Evolutionary conservation across 2,888 invertebrate species (phyloP).

Genomic region (Agrotis exclamationis): DNA sequence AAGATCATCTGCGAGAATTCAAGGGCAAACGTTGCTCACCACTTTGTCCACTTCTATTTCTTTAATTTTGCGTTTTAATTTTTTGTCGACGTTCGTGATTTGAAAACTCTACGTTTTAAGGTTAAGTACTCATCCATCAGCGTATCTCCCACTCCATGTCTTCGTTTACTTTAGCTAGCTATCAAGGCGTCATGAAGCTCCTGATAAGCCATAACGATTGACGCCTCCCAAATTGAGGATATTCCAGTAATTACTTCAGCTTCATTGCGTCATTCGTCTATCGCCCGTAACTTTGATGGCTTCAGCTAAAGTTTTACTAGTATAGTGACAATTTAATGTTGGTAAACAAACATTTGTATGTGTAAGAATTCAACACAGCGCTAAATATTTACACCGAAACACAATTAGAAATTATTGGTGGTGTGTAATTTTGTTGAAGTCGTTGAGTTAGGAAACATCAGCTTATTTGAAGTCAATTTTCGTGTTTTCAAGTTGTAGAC

Average conservation of each 20-base stretch:
- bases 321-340: slow-evolving; percentile 2
- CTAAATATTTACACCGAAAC: too few relatives aligned
- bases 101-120: not conserved
- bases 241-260: slow-evolving; percentile 29
- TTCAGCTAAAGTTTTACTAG: slow-evolving; percentile 23
- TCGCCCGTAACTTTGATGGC: slow-evolving; percentile 29
- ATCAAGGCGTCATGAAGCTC: slow-evolving; percentile 17
- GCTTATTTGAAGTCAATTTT: not conserved
- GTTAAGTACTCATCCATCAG: slow-evolving; percentile 15
- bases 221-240: slow-evolving; percentile 16
- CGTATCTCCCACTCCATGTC: slow-evolving; percentile 1
- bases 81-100: not conserved
- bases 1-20: slow-evolving; percentile 4
- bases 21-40: slow-evolving; percentile 17
- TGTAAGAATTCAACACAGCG: too few relatives aligned
- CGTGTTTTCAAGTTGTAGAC: not conserved
- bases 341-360: not conserved
- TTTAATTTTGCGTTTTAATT: not conserved
- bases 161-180: slow-evolving; percentile 9
- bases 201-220: slow-evolving; percentile 17
- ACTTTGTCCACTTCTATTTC: slow-evolving; percentile 12
- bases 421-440: slow-evolving; percentile 3
- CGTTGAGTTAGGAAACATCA: not conserved
- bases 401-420: slow-evolving; percentile 4
- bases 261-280: slow-evolving; percentile 26